Base-by-base conservation (phyloP, 2,888 invertebrate genomes). In the Caenorhabditis sp. region DNA sequence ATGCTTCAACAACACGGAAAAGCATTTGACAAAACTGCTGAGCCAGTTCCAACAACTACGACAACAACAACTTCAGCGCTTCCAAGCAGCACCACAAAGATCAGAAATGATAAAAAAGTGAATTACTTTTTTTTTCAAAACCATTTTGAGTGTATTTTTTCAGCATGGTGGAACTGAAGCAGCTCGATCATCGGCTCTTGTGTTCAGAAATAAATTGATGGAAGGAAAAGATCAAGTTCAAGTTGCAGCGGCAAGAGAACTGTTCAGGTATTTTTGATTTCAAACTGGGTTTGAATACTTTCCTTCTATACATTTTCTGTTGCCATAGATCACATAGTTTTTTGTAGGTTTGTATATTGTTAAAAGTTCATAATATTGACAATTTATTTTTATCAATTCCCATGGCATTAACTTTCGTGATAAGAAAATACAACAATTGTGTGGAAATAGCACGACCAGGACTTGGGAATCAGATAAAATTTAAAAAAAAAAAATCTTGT, bases 121-220 rank as follows among this genome's bases (percentile, higher is more conserved):
- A 52, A 49, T 4, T 49, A 8, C 14, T 5, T 17, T 20, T 8
- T n/a, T 3, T 49, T n/a, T n/a, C 4, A 54, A 56, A 67, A 56
- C 20, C 2, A 7, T 58, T 49, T 12, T 25, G 58, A 21, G 21
- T 27, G 23, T 57, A 14, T 50, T 21, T 26, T 70, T 70, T 59
- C 59, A 70, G 70, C 70, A 70, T 65, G 70, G 43, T n/a, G 38
- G 72, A 43, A 67, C 63, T 25, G 65, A 70, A 49, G 67, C 69
- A 8, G 75, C 70, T 8, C 58, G 67, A 56, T 53, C 59, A 14
- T 61, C 61, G 20, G 75, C 75, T 3, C 21, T 59, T n/a, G 60
- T 67, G 27, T 70, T 60, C 23, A 43, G 70, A 21, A 63, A 50
- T 14, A 54, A 63, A 27, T 56, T 70, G n/a, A 67, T 64, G 20